A percentile compares a stretch with the other conserved stretches of the same genome.
phyloP scores from a whole-genome alignment of 1,140 invertebrate genomes.

The Oedothorax gibbosus region DNA sequence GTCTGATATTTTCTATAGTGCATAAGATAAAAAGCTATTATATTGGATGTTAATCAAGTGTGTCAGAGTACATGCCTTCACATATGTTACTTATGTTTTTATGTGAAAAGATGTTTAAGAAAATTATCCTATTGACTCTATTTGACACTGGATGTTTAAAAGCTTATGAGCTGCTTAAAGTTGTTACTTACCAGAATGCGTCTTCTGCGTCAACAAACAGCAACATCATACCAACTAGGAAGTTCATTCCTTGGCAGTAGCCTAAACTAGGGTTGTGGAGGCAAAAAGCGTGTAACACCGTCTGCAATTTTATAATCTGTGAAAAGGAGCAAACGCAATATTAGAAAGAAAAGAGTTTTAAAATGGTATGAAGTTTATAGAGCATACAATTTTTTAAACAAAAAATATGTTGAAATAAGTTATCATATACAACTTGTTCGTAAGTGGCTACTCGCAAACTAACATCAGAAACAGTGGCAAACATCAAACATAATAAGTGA shows the following conservation, averaged over 20 bases:
- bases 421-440: background rate
- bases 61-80: too few relatives aligned
- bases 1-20: too few relatives aligned
- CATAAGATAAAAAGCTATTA: too few relatives aligned
- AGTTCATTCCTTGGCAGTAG: conserved; percentile 74
- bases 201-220: conserved; percentile 74
- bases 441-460: too few relatives aligned
- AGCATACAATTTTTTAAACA: background rate
- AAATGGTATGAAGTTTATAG: background rate
- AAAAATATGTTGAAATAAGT: background rate
- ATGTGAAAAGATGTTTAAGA: background rate
- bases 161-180: background rate
- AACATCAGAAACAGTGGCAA: too few relatives aligned
- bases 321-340: background rate
- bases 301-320: conserved; percentile 65
- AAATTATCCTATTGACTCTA: background rate
- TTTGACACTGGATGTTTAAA: background rate
- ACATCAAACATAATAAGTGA: too few relatives aligned
- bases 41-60: too few relatives aligned
- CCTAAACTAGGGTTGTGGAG: conserved; percentile 71
- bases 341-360: background rate
- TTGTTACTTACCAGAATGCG: conserved; percentile 71
- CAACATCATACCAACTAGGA: conserved; percentile 73
- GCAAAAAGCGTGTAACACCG: conserved; percentile 71
- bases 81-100: background rate